Percentiles rank a stretch among this genome's conserved stretches.
Conservation (phyloP, 1,140 invertebrate genomes). For the Danaus plexippus region DNA sequence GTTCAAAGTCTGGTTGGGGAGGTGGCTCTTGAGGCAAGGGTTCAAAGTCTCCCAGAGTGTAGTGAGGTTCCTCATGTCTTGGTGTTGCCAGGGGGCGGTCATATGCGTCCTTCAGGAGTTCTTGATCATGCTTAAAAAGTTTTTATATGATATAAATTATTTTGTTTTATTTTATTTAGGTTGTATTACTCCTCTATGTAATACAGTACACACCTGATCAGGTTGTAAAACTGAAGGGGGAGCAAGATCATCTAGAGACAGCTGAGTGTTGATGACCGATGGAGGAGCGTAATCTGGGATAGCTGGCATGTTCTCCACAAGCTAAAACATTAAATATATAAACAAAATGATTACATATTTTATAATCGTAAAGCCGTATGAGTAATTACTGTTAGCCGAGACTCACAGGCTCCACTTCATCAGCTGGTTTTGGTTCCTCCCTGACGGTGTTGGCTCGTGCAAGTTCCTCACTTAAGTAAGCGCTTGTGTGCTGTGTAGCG, state of each 20-base stretch:
- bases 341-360: too few relatives aligned
- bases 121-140: constrained; percentile 52
- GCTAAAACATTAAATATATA: constrained; percentile 18
- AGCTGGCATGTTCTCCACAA: constrained; percentile 34
- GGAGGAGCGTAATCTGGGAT: constrained; percentile 61
- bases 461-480: constrained; percentile 73
- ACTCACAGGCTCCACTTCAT: constrained; percentile 26
- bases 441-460: constrained; percentile 72
- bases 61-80: constrained; percentile 54
- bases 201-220: constrained; percentile 44
- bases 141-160: neutral
- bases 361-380: neutral
- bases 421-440: constrained; percentile 18
- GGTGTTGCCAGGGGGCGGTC: constrained; percentile 65
- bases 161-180: neutral
- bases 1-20: constrained; percentile 69
- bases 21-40: constrained; percentile 65
- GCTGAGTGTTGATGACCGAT: constrained; percentile 64
- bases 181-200: too few relatives aligned
- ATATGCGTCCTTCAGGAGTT: constrained; percentile 57
- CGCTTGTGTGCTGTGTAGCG: constrained; percentile 74
- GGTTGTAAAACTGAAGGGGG: constrained; percentile 62
- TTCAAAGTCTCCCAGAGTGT: constrained; percentile 65
- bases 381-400: neutral
- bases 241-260: constrained; percentile 65